phyloP scores from a whole-genome alignment of 1,140 invertebrate genomes.

The Drosophila navojoa region DNA sequence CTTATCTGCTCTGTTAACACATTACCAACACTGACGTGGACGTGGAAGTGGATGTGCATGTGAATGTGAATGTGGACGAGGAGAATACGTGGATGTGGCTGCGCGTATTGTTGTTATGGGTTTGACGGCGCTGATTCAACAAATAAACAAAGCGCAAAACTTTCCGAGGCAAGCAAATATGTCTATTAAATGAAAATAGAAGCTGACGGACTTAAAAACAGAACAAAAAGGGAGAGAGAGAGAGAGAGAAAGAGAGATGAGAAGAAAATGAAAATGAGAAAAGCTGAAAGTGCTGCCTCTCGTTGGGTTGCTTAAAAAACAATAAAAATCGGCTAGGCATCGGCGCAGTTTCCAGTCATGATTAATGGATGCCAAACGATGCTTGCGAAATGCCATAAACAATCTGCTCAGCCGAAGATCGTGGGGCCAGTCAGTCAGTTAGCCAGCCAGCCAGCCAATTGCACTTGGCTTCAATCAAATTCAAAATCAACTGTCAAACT shows the following conservation, averaged over 20 bases:
- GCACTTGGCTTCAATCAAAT: slow-evolving; percentile 75
- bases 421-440: not conserved
- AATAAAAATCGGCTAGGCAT: slow-evolving; percentile 57
- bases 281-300: slow-evolving; percentile 32
- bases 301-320: slow-evolving; percentile 64
- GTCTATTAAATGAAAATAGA: slow-evolving; percentile 78
- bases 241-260: slow-evolving; percentile 13
- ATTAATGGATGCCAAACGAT: slow-evolving; percentile 73
- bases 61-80: not conserved
- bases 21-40: slow-evolving; percentile 60
- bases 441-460: slow-evolving; percentile 37
- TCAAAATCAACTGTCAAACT: slow-evolving; percentile 74
- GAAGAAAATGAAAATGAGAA: not conserved
- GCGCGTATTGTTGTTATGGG: slow-evolving; percentile 44
- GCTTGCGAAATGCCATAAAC: slow-evolving; percentile 73
- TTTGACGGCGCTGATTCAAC: slow-evolving; percentile 78
- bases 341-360: slow-evolving; percentile 52
- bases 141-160: slow-evolving; percentile 73
- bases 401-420: slow-evolving; percentile 48
- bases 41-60: not conserved
- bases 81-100: slow-evolving; percentile 13
- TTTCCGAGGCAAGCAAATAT: slow-evolving; percentile 56
- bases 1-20: slow-evolving; percentile 72
- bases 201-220: slow-evolving; percentile 53
- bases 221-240: slow-evolving; percentile 9